Evolutionary conservation across 2,888 invertebrate genomes (phyloP).

Genomic region (Glaucopsyche alexis): DNA sequence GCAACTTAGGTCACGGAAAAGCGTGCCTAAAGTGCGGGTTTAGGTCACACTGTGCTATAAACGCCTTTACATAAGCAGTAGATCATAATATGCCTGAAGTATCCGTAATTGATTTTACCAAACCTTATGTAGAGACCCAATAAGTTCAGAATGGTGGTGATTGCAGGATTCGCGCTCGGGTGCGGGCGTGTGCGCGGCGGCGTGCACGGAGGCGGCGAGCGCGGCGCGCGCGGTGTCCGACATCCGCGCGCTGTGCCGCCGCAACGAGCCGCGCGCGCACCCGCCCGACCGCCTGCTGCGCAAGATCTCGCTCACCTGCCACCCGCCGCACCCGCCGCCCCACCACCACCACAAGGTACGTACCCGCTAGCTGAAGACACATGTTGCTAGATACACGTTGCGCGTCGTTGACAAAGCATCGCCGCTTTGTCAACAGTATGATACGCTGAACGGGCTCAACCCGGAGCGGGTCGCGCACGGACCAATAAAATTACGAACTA

Average conservation of each 20-base stretch:
- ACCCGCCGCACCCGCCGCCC: slow-evolving; percentile 64
- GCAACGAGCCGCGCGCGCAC: slow-evolving; percentile 79
- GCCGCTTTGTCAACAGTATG: no score
- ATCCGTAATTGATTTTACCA: background rate
- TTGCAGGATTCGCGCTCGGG: background rate
- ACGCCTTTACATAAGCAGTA: background rate
- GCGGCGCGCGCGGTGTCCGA: slow-evolving; percentile 67
- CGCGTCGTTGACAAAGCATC: no score
- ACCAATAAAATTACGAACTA: no score
- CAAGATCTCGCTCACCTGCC: slow-evolving; percentile 87
- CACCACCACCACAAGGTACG: slow-evolving; percentile 22
- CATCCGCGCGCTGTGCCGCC: slow-evolving; percentile 80
- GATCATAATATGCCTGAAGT: background rate
- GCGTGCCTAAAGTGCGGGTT: no score
- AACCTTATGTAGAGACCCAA: background rate
- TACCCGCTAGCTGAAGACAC: background rate
- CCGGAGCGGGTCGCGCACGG: no score
- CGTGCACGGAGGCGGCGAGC: slow-evolving; percentile 38
- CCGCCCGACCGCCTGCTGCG: slow-evolving; percentile 58
- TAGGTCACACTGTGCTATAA: no score
- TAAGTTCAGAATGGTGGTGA: background rate
- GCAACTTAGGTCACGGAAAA: no score
- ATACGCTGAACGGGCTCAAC: no score
- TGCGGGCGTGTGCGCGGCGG: slow-evolving; percentile 35
- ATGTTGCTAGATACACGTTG: background rate